Evolutionary conservation across 2,113 vertebrate species (phyloP), one percentile per base, ranked within the genome.

Genomic region (Pithys albifrons): DNA sequence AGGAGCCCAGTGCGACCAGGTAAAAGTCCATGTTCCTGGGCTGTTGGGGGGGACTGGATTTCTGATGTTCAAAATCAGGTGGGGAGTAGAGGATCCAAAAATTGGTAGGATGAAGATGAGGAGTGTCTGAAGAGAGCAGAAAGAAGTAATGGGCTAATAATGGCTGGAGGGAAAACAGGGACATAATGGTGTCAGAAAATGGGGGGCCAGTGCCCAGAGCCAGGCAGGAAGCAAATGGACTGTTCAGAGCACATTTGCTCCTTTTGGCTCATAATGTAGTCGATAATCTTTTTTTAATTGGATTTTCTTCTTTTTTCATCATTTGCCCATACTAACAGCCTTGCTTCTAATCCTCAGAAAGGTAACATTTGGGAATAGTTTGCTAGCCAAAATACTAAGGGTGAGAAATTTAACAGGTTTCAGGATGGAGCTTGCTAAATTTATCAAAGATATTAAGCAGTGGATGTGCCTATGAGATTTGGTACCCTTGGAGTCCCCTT

Each of bases 281-380:
- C 0, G 12, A 87, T 95, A 93, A 95, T 92, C 72, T 77, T 85
- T 65, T 93, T 90, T 88, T 85, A 95, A 96, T 87, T 87, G 65
- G 52, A 31, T 95, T 91, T 86, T 67, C 58, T 77, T 94, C 37
- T 66, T 66, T 75, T 90, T 82, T 77, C 76, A 59, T 84, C 65
- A 48, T 86, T 81, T 77, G 9, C 65, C 45, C 57, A 41, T 52
- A 28, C 35, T 55, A 71, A 67, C 43, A 81, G 48, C 33, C 28
- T 27, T 55, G 70, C 13, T 91, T 81, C 59, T 89, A 93, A 95
- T 57, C 69, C 80, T 78, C 59, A 59, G 65, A 31, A 95, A 92
- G 93, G 86, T 89, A 95, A 75, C 31, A 49, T 71, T 75, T 89
- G 61, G 65, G 76, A 91, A 84, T 48, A 59, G 70, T 49, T 87